These are phyloP conservation scores for Luffia ferchaultella DNA, from an alignment of 2,888 invertebrate genomes.

Conservation along the genomic window DNA sequence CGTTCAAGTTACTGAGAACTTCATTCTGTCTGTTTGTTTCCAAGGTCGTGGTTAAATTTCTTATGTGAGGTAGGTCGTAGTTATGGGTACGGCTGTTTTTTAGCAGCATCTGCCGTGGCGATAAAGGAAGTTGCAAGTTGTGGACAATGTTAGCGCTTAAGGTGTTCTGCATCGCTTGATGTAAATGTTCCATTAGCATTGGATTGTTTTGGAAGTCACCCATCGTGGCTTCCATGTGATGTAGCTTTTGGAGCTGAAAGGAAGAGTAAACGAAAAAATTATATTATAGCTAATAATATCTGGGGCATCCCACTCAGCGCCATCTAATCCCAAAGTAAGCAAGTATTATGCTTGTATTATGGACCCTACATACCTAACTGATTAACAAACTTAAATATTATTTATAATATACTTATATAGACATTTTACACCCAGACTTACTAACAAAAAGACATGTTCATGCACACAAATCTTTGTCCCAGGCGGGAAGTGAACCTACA, in stretches of 20 bases:
- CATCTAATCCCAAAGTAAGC: too few species aligned
- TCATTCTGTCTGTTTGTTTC: constrained; percentile 16
- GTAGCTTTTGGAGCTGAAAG: constrained; percentile 47
- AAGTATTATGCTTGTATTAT: too few species aligned
- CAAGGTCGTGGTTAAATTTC: constrained; percentile 28
- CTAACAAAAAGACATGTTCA: too few species aligned
- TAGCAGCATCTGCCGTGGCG: constrained; percentile 52
- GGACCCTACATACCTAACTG: too few species aligned
- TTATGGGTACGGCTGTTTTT: constrained; percentile 29
- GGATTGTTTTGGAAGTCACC: constrained; percentile 42
- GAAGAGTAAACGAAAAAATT: too few species aligned
- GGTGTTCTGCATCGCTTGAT: constrained; percentile 48
- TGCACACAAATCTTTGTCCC: too few species aligned
- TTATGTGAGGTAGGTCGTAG: constrained; percentile 12
- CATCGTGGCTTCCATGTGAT: constrained; percentile 30
- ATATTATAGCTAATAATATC: too few species aligned
- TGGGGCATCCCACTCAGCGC: too few species aligned
- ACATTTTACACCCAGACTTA: too few species aligned
- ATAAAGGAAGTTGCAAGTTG: constrained; percentile 46
- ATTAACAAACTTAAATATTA: too few species aligned
- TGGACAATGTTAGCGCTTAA: constrained; percentile 36
- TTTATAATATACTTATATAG: too few species aligned
- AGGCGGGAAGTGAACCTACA: too few species aligned
- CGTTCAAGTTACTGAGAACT: constrained; percentile 20
- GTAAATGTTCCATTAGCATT: constrained; percentile 52